Evolutionary conservation across 2,113 vertebrate species (phyloP).

Genomic region (Poecilia latipinna): DNA sequence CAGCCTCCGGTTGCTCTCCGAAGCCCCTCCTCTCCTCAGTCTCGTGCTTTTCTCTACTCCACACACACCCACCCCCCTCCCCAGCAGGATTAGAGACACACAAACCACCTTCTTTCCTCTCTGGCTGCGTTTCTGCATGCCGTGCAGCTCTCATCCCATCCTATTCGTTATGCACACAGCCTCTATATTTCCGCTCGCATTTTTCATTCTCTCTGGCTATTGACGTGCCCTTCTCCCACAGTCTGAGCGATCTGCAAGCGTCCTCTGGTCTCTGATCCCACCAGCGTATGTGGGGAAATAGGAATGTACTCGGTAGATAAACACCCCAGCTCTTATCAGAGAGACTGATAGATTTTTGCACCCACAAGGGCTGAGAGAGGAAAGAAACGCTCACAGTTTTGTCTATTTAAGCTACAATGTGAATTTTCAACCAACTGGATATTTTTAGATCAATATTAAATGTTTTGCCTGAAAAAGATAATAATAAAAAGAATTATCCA

Average conservation of each 20-base stretch:
- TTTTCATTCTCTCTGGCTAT: slow-evolving; percentile 38
- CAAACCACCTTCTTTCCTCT: slow-evolving; percentile 60
- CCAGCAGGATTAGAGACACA: slow-evolving; percentile 32
- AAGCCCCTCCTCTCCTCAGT: slow-evolving; percentile 62
- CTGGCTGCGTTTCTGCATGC: slow-evolving; percentile 58
- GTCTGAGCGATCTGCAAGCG: slow-evolving; percentile 40
- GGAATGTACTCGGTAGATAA: slow-evolving; percentile 12
- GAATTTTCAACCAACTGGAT: background rate
- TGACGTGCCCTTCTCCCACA: slow-evolving; percentile 13
- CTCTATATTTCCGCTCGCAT: slow-evolving; percentile 30
- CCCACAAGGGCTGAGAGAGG: background rate
- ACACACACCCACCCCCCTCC: slow-evolving; percentile 37
- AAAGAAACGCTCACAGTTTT: background rate
- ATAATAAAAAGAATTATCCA: background rate
- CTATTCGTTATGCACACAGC: slow-evolving; percentile 53
- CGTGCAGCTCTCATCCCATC: slow-evolving; percentile 60
- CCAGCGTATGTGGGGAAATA: slow-evolving; percentile 21
- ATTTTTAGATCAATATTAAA: too few species aligned
- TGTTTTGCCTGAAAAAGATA: background rate
- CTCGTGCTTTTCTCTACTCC: slow-evolving; percentile 59
- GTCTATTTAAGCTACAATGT: background rate
- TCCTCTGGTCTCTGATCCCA: slow-evolving; percentile 50
- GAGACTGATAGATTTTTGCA: background rate
- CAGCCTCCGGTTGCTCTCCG: slow-evolving; percentile 63
- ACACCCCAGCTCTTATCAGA: slow-evolving; percentile 22